Base-by-base conservation (phyloP, 2,113 vertebrate species). In the Eleginops maclovinus region DNA sequence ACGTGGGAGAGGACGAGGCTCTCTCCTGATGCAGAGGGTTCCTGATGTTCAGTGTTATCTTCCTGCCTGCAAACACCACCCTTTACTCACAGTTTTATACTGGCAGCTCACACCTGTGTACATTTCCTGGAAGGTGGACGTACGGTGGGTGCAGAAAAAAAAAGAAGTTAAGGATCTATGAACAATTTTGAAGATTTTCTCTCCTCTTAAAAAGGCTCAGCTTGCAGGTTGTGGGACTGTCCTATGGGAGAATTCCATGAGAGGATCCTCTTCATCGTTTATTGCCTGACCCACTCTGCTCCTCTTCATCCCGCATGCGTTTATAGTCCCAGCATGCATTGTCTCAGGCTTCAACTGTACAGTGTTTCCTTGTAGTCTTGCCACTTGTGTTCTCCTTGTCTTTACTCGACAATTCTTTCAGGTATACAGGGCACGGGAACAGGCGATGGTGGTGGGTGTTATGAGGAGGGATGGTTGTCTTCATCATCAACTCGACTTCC, bases 1-100 rank as follows among this genome's bases (percentile, higher is more conserved):
- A 94, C 0, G 93, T 93, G 63, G 96, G 95, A 83, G 96, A 98
- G 86, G 95, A 99, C 53, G 96, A 97, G 83, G 91, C 95, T 79
- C 96, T 96, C 78, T 96, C 95, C 4, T 99, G 97, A 99, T 91
- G 84, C 79, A 16, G 61, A 54, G 36, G 74, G 22, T 81, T 73
- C 69, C 36, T 68, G 49, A 46, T 41, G 61, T 77, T 65, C 36
- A 9, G 64, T 64, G 65, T 67, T 24, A 28, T 79, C 49, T 72
- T 69, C 59, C 77, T 59, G 75, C 75, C 49, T 84, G 68, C 65
- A 78, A 17, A 59, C 59, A 73, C 84, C 13, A 59, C 89, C 89
- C 88, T 91, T 90, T 86, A 91, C 78, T 74, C 75, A 72, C 73
- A 61, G 63, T 71, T 79, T 82, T 65, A 60, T 71, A 85, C 81